Conservation (phyloP, 2,113 vertebrate genomes). For the Tor tambroides region DNA sequence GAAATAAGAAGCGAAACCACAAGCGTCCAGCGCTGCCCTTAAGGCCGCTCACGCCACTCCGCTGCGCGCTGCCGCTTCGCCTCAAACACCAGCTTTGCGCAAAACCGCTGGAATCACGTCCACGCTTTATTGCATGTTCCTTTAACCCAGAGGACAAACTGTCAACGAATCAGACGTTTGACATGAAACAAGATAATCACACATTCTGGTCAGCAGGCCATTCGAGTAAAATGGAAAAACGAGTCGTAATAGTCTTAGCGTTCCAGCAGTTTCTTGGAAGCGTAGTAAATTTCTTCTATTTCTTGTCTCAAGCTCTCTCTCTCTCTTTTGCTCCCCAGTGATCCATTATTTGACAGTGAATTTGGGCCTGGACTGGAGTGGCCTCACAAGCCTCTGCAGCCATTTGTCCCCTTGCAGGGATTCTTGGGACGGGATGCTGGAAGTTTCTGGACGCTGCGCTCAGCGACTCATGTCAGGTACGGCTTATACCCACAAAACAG, state of each 20-base stretch:
- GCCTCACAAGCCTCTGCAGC: slow-evolving; percentile 72
- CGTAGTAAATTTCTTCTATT: slow-evolving; percentile 68
- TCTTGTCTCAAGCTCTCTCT: slow-evolving; percentile 56
- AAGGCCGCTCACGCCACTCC: slow-evolving; percentile 32
- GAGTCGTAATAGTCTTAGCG: slow-evolving; percentile 41
- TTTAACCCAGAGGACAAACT: slow-evolving; percentile 48
- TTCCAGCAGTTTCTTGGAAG: slow-evolving; percentile 72
- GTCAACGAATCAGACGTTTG: slow-evolving; percentile 53
- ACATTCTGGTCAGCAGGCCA: slow-evolving; percentile 55
- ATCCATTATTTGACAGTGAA: slow-evolving; percentile 77
- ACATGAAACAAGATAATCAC: slow-evolving; percentile 62
- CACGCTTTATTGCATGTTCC: slow-evolving; percentile 52
- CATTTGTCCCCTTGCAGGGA: slow-evolving; percentile 68
- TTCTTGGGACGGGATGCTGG: slow-evolving; percentile 64
- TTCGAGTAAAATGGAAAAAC: slow-evolving; percentile 64
- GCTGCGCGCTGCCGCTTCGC: slow-evolving; percentile 49
- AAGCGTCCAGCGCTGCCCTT: slow-evolving; percentile 45
- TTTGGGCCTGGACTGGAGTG: slow-evolving; percentile 69
- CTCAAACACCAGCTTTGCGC: slow-evolving; percentile 61
- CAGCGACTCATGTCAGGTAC: slow-evolving; percentile 72
- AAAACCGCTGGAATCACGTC: slow-evolving; percentile 60
- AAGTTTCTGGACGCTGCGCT: slow-evolving; percentile 8
- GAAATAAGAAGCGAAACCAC: slow-evolving; percentile 59
- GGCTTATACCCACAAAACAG: slow-evolving; percentile 69
- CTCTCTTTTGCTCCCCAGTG: slow-evolving; percentile 70